Conservation (phyloP, 2,888 invertebrate species). For the Mythimna lalbum region DNA sequence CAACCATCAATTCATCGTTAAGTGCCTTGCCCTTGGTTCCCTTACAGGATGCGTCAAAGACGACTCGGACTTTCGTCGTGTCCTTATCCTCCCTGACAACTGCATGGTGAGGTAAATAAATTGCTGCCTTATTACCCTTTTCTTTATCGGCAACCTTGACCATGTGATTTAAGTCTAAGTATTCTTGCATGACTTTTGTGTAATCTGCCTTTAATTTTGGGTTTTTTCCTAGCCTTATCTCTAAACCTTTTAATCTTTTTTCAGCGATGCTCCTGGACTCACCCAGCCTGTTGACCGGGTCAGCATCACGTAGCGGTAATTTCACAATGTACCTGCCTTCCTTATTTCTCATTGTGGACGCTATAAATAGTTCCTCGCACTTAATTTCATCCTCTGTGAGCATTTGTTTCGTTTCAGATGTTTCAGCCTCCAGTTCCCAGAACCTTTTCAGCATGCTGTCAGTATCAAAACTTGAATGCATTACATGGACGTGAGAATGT, state of each 20-base stretch:
- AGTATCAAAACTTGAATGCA: too few species aligned
- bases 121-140: neutral
- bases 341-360: neutral
- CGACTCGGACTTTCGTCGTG: neutral
- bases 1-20: too few species aligned
- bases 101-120: neutral
- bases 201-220: neutral
- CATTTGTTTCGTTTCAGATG: neutral
- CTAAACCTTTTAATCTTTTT: neutral
- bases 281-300: neutral
- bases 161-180: neutral
- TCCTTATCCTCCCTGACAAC: neutral
- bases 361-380: neutral
- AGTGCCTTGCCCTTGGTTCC: neutral
- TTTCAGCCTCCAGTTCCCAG: too few species aligned
- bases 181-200: neutral
- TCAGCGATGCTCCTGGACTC: neutral
- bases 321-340: neutral
- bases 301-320: neutral
- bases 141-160: neutral
- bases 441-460: too few species aligned
- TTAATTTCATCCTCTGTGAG: neutral
- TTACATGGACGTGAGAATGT: too few species aligned
- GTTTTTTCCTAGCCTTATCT: neutral
- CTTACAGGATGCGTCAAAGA: neutral